Conservation (phyloP, 2,113 vertebrate species). For the Chionomys nivalis region DNA sequence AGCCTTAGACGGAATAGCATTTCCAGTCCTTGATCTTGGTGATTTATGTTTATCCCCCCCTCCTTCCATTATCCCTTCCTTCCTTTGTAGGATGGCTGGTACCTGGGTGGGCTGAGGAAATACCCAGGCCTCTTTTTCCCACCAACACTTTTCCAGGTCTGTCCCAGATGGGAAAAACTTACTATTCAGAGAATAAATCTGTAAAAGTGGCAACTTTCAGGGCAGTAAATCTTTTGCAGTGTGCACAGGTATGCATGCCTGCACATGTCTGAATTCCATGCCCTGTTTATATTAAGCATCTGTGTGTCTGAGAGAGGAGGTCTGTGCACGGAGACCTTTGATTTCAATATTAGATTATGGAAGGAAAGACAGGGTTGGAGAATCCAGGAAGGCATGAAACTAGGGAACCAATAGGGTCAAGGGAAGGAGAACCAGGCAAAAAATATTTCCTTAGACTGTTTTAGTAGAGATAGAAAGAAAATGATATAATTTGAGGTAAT, state of each 20-base stretch:
- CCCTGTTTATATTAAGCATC: not conserved
- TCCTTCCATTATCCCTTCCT: not conserved
- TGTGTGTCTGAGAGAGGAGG: not conserved
- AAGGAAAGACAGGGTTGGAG: not conserved
- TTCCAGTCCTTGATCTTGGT: not conserved
- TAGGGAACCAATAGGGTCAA: not conserved
- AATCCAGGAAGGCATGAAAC: not conserved
- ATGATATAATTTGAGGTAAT: not conserved
- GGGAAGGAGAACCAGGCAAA: not conserved
- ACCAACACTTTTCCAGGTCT: not conserved
- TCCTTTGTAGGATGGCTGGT: not conserved
- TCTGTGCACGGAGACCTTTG: not conserved
- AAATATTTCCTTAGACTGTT: not conserved
- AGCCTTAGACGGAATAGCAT: not conserved
- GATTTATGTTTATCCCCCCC: constrained; percentile 22
- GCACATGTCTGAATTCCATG: not conserved
- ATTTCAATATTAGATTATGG: not conserved
- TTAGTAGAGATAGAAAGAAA: not conserved
- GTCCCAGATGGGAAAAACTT: constrained; percentile 16
- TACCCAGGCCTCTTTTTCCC: not conserved
- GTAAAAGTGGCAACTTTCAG: constrained; percentile 3
- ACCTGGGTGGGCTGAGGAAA: constrained; percentile 11
- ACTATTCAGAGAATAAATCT: constrained; percentile 58
- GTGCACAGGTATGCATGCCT: not conserved
- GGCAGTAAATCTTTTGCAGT: not conserved